Base-by-base conservation (phyloP, 2,888 invertebrate species). In the Operophtera brumata region DNA sequence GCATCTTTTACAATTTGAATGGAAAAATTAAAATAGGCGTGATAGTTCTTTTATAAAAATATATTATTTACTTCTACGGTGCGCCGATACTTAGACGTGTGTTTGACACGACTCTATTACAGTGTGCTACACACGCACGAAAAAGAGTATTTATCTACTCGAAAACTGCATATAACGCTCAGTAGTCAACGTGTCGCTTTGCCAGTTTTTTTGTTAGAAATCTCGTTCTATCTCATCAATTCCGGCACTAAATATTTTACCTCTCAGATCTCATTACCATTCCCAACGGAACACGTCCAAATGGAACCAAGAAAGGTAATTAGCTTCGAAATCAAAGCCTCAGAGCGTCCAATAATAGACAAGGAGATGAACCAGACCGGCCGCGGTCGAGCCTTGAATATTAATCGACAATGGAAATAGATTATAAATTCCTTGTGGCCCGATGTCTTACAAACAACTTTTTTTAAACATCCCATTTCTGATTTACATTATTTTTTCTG, bases 341-440 rank as follows among this genome's bases (percentile, higher is more conserved):
- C 68, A 8, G 74, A 73, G 75, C 86, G 73, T 76, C 82, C 84
- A 85, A 89, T 90, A 89, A 86, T 80, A 78, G 78, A 64, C 69
- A 58, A 90, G 91, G 91, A 91, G 91, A 91, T 91, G 91, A 91
- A 84, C 89, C 91, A 91, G 91, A 90, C 91, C 82, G 67, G 81
- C 73, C 88, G 82, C 82, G 67, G 81, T 73, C 88, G 82, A 77
- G 88, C 71, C 80, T 77, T 91, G 91, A 91, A 91, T 91, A 90
- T 91, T 91, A 91, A 91, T 91, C 86, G 86, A 80, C 87, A 70
- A 75, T 82, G 90, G 90, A 90, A 90, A 91, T 90, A 87, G 91
- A 91, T 91, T 91, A 91, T 91, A 89, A 89, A 89, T 86, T 87
- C 89, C 83, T 75, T 86, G 87, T 87, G 78, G 69, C 73, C 81